Base-by-base conservation (phyloP, 2,797 vertebrate genomes). In the Epinephelus awoara region DNA sequence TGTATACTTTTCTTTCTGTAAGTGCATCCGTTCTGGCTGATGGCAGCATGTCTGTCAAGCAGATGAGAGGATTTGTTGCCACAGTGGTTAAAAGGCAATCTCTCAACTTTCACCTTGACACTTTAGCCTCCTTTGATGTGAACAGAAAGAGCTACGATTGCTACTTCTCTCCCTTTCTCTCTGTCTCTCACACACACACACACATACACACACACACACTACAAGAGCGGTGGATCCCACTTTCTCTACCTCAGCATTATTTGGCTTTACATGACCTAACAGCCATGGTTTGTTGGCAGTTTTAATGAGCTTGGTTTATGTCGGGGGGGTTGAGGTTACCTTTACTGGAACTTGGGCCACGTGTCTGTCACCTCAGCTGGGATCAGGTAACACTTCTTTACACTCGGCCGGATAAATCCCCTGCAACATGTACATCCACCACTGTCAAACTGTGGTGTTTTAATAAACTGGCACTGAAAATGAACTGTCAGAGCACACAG, bases 241-340 rank as follows among this genome's bases (percentile, higher is more conserved):
- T 80, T 79, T 84, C 83, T 84, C 84, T 55, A 65, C 68, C 85
- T 93, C 91, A 91, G 92, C 92, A 79, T 79, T 86, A 84, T 90
- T 91, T 87, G 86, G 91, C 91, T 85, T 89, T 79, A 84, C 55
- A 73, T 94, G 93, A 95, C 89, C 84, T 79, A 72, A 87, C 85
- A 84, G 89, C 91, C 90, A 95, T 79, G 95, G 91, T 94, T 93
- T 94, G 91, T 85, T 95, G 94, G 87, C 85, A 88, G 83, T 94
- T 93, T 95, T 95, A 95, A 95, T 96, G 94, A 95, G 94, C 88
- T 91, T 95, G 87, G 59, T 89, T 85, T 72, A 63, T 81, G 88
- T 81, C 49, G 11, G 72, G 11, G 69, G 2, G 82, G 75, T 73
- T 91, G 73, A 80, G 50, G 78, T 90, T 91, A 80, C 91, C 68